Percentiles rank a stretch among this genome's conserved stretches.
Conservation (phyloP, 30 jellyfish, hydroid and myxozoan species). For the Aurelia sp. region DNA sequence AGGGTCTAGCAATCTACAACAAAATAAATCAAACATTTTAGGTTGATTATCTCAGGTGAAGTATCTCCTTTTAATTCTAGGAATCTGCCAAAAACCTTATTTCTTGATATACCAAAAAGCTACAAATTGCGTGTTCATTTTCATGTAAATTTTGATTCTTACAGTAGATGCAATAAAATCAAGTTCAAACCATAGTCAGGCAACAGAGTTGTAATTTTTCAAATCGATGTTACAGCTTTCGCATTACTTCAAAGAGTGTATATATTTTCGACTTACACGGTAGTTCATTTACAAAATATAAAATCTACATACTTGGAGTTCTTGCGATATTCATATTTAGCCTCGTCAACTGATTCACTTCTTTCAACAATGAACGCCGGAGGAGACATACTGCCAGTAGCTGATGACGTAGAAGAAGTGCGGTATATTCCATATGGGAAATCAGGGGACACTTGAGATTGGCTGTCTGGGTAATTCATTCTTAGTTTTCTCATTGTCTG, state of each 20-base stretch:
- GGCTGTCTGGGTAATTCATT: slow-evolving; percentile 6
- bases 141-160: too few relatives aligned
- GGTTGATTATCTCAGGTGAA: neutral
- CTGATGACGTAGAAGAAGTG: slow-evolving; percentile 59
- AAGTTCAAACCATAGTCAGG: too few relatives aligned
- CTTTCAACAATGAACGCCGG: slow-evolving; percentile 80
- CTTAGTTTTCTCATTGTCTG: slow-evolving; percentile 45
- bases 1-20: slow-evolving; percentile 70
- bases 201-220: too few relatives aligned
- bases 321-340: slow-evolving; percentile 57
- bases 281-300: neutral
- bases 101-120: too few relatives aligned
- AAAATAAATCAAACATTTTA: neutral
- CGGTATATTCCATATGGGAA: slow-evolving; percentile 80
- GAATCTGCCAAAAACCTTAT: too few relatives aligned
- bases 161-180: too few relatives aligned
- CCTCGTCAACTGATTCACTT: slow-evolving; percentile 67
- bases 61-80: too few relatives aligned
- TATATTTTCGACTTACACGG: neutral
- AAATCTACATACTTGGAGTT: slow-evolving; percentile 70
- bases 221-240: too few relatives aligned
- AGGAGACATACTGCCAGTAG: slow-evolving; percentile 91
- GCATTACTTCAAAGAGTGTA: too few relatives aligned
- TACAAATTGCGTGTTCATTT: too few relatives aligned
- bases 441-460: slow-evolving; percentile 81